These are phyloP conservation scores for Vulpes lagopus DNA, from an alignment of 2,113 vertebrate species.

Conservation along the genomic window DNA sequence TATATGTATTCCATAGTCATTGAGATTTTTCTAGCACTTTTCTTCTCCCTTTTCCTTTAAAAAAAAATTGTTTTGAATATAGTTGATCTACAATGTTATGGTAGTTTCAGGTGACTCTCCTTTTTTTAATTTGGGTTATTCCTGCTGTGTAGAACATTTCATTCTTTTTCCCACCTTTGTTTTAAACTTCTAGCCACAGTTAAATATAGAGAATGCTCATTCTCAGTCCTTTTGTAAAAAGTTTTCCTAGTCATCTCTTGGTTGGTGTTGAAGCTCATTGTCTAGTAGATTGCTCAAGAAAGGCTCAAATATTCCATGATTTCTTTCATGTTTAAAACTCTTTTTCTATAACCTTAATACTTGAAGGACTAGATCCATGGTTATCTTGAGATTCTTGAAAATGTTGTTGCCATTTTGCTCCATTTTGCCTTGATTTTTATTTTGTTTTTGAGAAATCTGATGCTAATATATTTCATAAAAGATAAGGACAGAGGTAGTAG, in stretches of 20 bases:
- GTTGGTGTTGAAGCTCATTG: neutral
- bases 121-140: neutral
- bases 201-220: neutral
- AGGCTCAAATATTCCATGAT: neutral
- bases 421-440: conserved; percentile 33
- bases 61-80: neutral
- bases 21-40: neutral
- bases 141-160: neutral
- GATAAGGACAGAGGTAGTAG: neutral
- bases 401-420: neutral
- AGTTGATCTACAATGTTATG: neutral
- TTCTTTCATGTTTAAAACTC: conserved; percentile 13
- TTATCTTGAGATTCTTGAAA: conserved; percentile 37
- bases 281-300: neutral
- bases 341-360: neutral
- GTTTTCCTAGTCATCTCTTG: neutral
- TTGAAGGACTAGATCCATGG: neutral
- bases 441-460: neutral
- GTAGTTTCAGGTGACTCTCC: neutral
- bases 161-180: neutral
- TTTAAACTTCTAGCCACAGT: neutral
- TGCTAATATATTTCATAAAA: neutral
- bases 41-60: neutral
- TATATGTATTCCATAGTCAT: neutral
- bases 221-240: neutral